These are phyloP conservation scores for Coreius guichenoti DNA, from an alignment of 2,797 vertebrate species.

Conservation along the genomic window DNA sequence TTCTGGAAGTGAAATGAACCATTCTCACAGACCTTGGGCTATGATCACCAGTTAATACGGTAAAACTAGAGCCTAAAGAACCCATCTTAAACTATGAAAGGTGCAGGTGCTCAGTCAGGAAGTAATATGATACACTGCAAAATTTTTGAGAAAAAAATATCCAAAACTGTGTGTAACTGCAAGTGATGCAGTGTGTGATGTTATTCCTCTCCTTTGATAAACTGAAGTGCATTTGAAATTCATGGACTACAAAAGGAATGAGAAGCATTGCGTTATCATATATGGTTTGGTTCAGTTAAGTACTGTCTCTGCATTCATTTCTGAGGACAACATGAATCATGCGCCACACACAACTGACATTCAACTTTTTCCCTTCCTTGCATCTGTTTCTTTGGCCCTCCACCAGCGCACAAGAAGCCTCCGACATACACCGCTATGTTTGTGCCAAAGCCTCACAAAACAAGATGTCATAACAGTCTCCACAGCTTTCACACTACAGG, in stretches of 20 bases:
- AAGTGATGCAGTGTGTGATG: slow-evolving; percentile 46
- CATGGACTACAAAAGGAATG: slow-evolving; percentile 8
- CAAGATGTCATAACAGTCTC: slow-evolving; percentile 62
- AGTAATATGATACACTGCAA: slow-evolving; percentile 37
- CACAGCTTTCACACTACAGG: slow-evolving; percentile 40
- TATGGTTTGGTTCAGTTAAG: slow-evolving; percentile 13
- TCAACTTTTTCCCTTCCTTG: slow-evolving; percentile 44
- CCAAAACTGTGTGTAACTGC: slow-evolving; percentile 47
- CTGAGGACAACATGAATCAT: slow-evolving; percentile 41
- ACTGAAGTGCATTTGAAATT: slow-evolving; percentile 2
- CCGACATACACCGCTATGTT: slow-evolving; percentile 64
- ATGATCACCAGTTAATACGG: neutral
- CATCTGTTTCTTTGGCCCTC: slow-evolving; percentile 53
- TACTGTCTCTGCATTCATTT: slow-evolving; percentile 38
- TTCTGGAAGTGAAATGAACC: neutral
- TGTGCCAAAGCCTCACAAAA: slow-evolving; percentile 69
- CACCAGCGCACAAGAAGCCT: slow-evolving; percentile 63
- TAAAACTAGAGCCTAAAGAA: neutral
- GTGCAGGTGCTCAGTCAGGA: slow-evolving; percentile 9
- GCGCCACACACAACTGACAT: slow-evolving; percentile 53
- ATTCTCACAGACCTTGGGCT: neutral
- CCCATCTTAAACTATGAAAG: neutral
- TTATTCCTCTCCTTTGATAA: slow-evolving; percentile 7
- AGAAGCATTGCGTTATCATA: slow-evolving; percentile 10
- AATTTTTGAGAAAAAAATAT: slow-evolving; percentile 23